A percentile compares a stretch with the other conserved stretches of the same genome.
Conservation (phyloP, 1,140 invertebrate genomes). For the Brachionus koreanus region DNA sequence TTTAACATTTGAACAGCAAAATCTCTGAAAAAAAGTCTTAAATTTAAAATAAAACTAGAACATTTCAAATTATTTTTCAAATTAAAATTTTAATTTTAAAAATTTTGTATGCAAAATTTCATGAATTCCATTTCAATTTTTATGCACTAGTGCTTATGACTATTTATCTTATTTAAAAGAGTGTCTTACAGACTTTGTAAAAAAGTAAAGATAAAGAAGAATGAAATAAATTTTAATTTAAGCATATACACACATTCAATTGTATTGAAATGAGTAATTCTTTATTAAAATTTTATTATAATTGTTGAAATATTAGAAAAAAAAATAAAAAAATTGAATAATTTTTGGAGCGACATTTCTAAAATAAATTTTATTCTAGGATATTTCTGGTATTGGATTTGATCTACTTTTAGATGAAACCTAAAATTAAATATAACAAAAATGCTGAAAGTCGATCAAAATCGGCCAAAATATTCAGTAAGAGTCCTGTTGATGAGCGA, state of each 20-base stretch:
- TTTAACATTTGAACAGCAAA: too few relatives aligned
- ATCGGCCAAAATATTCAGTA: not conserved
- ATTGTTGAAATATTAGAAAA: not conserved
- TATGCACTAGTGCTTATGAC: too few relatives aligned
- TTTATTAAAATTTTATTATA: conserved; percentile 13
- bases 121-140: too few relatives aligned
- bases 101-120: too few relatives aligned
- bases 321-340: not conserved
- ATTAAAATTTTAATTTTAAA: too few relatives aligned
- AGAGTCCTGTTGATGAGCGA: not conserved
- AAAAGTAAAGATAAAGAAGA: not conserved
- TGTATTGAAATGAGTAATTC: not conserved
- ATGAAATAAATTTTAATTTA: not conserved
- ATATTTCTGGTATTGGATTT: not conserved
- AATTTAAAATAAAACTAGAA: too few relatives aligned
- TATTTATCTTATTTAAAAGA: too few relatives aligned
- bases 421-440: not conserved
- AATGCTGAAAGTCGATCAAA: not conserved
- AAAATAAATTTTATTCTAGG: not conserved
- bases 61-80: too few relatives aligned
- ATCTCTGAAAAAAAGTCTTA: too few relatives aligned
- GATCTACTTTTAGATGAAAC: not conserved
- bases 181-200: not conserved
- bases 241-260: not conserved
- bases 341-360: not conserved